phyloP scores from a whole-genome alignment of 2,888 invertebrate species.

The Melanchra persicariae region DNA sequence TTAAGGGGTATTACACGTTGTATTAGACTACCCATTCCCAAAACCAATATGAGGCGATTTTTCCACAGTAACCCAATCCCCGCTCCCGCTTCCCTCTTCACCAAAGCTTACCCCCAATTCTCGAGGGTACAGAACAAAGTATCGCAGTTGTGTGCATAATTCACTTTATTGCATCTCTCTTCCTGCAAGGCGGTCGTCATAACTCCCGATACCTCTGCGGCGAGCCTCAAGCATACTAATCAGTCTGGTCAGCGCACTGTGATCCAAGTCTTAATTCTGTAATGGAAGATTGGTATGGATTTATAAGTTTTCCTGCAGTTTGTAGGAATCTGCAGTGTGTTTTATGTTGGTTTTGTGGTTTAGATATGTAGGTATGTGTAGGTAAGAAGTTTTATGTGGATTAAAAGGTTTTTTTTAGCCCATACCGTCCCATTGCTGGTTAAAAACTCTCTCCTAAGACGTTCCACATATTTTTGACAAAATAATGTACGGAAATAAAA shows the following conservation, averaged over 20 bases:
- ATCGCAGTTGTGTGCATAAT: slow-evolving; percentile 89
- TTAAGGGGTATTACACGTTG: too few relatives aligned
- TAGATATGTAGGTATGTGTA: not conserved
- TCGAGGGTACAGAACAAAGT: slow-evolving; percentile 83
- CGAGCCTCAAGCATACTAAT: slow-evolving; percentile 60
- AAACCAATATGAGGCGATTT: not conserved
- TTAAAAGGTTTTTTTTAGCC: too few relatives aligned
- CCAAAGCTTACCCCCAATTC: slow-evolving; percentile 50
- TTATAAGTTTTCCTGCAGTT: slow-evolving; percentile 18
- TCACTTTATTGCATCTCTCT: slow-evolving; percentile 84
- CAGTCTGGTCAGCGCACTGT: slow-evolving; percentile 45
- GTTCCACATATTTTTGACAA: too few relatives aligned
- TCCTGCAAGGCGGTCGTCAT: slow-evolving; percentile 78
- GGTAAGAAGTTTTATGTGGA: not conserved
- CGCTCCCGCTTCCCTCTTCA: slow-evolving; percentile 63
- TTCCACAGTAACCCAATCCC: not conserved
- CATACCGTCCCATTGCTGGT: too few relatives aligned
- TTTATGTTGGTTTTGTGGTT: slow-evolving; percentile 25
- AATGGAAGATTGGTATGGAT: slow-evolving; percentile 45
- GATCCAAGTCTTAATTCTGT: slow-evolving; percentile 43
- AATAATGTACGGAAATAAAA: too few relatives aligned
- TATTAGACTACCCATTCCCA: not conserved
- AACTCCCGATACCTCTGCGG: slow-evolving; percentile 73
- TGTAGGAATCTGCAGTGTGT: not conserved
- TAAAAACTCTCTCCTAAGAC: too few relatives aligned